phyloP scores from a whole-genome alignment of 2,113 vertebrate genomes.

The Myanophis thanlyinensis region DNA sequence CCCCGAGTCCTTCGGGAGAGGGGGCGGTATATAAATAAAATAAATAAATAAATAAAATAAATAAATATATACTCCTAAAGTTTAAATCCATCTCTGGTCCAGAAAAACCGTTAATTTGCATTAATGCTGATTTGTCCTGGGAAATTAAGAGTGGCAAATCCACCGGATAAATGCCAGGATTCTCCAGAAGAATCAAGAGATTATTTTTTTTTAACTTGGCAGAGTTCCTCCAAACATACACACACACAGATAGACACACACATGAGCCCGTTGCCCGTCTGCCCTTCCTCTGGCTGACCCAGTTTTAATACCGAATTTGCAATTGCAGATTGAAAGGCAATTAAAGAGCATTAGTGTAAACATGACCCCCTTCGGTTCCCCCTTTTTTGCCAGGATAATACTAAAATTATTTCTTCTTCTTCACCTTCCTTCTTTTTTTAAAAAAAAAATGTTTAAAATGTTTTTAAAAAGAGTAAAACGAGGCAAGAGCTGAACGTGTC shows the following conservation, averaged over 20 bases:
- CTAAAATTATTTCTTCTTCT: conserved; percentile 22
- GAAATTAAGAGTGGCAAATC: background rate
- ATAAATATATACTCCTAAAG: background rate
- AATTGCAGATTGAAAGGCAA: conserved; percentile 43
- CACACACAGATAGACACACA: too few species aligned
- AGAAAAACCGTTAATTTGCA: background rate
- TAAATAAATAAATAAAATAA: too few species aligned
- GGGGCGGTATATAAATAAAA: too few species aligned
- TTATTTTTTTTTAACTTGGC: background rate
- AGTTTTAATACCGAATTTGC: conserved; percentile 51
- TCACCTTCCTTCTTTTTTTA: background rate
- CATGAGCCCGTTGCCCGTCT: background rate
- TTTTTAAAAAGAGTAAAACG: background rate
- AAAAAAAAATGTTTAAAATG: background rate
- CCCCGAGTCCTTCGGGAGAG: too few species aligned
- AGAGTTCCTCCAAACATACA: background rate
- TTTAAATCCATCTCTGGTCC: background rate
- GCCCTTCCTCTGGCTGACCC: background rate
- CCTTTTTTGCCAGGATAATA: conserved; percentile 15
- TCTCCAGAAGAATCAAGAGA: background rate
- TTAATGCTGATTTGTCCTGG: background rate
- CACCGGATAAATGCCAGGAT: background rate
- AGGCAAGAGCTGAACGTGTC: background rate
- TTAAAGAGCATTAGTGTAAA: conserved; percentile 47
- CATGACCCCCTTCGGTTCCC: background rate